Conservation (phyloP, 2,888 invertebrate species). For the Eristalinus aeneus region DNA sequence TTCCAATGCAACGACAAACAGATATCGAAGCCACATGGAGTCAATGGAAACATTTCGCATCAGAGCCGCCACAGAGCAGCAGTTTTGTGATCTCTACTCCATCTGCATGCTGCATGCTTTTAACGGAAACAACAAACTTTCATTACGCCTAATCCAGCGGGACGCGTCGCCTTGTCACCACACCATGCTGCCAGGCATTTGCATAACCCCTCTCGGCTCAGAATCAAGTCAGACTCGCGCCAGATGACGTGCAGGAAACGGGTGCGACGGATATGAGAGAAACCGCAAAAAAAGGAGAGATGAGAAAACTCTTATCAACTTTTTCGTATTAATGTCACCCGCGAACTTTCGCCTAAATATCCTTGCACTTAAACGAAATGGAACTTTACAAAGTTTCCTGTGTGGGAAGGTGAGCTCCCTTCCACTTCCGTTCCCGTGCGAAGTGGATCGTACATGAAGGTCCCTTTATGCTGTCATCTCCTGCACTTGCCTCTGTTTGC, state of each 20-base stretch:
- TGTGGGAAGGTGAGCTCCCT: conserved; percentile 1
- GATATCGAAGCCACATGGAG: neutral
- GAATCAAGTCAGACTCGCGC: neutral
- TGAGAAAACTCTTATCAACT: conserved; percentile 47
- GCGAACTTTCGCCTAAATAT: conserved; percentile 45
- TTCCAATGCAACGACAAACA: neutral
- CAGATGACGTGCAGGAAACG: conserved; percentile 24
- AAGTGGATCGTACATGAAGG: neutral
- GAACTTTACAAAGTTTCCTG: conserved; percentile 35
- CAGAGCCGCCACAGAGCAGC: neutral
- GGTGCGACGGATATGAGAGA: neutral
- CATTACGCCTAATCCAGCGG: conserved; percentile 36
- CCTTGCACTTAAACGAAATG: conserved; percentile 55
- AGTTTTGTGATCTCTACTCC: neutral
- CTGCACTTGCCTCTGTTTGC: conserved; percentile 8
- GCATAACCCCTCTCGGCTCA: neutral
- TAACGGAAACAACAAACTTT: conserved; percentile 36
- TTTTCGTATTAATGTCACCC: conserved; percentile 56
- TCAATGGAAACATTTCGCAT: neutral
- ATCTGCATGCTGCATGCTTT: neutral
- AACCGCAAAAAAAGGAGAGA: neutral
- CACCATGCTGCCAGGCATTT: conserved; percentile 30
- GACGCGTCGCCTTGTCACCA: conserved; percentile 2
- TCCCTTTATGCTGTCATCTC: neutral
- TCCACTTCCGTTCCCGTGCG: neutral